Evolutionary conservation across 2,888 invertebrate species (phyloP), one percentile per base, ranked within the genome.

Genomic region (Oconnorella tubifera): DNA sequence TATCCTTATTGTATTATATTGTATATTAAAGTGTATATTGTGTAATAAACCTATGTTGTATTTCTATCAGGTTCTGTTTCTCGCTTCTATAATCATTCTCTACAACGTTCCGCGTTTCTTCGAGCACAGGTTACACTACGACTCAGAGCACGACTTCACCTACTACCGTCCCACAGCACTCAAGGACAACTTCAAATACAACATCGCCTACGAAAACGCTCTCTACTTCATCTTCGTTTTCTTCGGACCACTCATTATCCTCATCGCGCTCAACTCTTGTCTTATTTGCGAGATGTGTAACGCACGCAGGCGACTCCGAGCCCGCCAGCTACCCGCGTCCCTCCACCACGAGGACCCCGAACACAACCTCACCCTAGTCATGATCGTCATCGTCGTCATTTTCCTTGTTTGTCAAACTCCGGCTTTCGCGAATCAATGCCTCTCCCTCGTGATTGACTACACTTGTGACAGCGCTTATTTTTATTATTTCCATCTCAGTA

Each of bases 351-450:
- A 69, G 33, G 70, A 71, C 32, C 64, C 67, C 51, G 70, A 70
- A 28, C 56, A 70, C 27, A 73, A 70, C 62, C 59, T 73, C 29
- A 73, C 73, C 0, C 50, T 67, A 40, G 73, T 73, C 31, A 73
- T 73, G 73, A 62, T 73, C 23, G 66, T 69, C 62, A 73, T 73
- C 65, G 60, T 73, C 53, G 62, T 73, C 23, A 61, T 70, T 27
- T 73, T 73, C 60, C 57, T 73, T 51, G 40, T 69, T 27, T 73
- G 72, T 53, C 73, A 73, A 55, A 69, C 73, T 6, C 73, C 73
- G 6, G 73, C 68, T 23, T 68, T 71, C 60, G 53, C 69, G 61
- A 73, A 73, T 64, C 70, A 72, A 50, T 50, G 72, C 33, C 66
- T 70, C 23, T 67, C 40, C 56, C 55, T 59, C 40, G 32, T 32